Evolutionary conservation across 2,888 invertebrate genomes (phyloP), one percentile per base, ranked within the genome.

Genomic region (Gnatocerus cornutus): DNA sequence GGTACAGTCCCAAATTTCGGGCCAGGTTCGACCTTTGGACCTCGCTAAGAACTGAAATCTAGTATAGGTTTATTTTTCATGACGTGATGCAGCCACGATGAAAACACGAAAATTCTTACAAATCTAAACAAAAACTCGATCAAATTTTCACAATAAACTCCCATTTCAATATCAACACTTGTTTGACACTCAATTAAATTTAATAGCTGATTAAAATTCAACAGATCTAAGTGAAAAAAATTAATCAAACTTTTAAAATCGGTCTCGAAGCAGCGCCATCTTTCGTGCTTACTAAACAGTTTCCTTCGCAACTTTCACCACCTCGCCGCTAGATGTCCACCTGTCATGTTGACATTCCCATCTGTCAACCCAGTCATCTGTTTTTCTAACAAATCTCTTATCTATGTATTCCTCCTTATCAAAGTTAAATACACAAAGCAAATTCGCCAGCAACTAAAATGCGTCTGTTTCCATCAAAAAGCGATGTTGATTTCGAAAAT

Each of bases 391-490:
- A 62, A 52, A 33, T 1, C n/a, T 68, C 52, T 50, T 68, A 58
- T 67, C 56, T 66, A 37, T 52, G 52, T 61, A 45, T 61, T 29
- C 37, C 16, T 53, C 45, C 66, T 67, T 70, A 70, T 70, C 70
- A 70, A 10, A 53, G 50, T 59, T 61, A 48, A 59, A 62, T 62
- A 70, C 43, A 62, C 10, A 45, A n/a, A 46, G 48, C 27, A 48
- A 41, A 13, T 30, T 37, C 10, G 55, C 21, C 21, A 14, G 12
- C 21, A 21, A 41, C 1, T 63, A 55, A 69, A 55, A 69, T 69
- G 69, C 65, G 39, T 61, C 14, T 39, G 29, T 53, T 9, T 46
- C 9, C 29, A 41, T 43, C 14, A 2, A 46, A 59, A 10, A 10
- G 14, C 39, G 55, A 9, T n/a, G 41, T 7, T n/a, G 37, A 33